Evolutionary conservation across 2,797 vertebrate species (phyloP).

Genomic region (Morelia viridis): DNA sequence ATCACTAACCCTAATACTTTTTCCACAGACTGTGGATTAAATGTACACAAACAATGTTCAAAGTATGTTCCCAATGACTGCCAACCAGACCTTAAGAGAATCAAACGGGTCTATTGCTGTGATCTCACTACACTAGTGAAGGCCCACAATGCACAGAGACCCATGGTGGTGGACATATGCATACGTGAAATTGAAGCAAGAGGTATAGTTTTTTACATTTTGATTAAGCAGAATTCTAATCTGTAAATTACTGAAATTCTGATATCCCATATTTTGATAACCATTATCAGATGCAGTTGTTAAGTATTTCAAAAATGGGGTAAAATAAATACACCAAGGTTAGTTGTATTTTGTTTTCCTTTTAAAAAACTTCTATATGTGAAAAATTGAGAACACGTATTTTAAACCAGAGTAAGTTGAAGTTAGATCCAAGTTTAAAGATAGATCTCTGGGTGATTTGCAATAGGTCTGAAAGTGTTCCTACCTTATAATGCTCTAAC

Average conservation of each 20-base stretch:
- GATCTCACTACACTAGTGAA: constrained; percentile 98
- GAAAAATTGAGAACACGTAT: neutral
- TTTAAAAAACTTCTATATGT: neutral
- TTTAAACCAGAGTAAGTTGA: neutral
- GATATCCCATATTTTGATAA: neutral
- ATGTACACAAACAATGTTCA: constrained; percentile 98
- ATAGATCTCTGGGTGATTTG: neutral
- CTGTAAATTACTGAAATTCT: neutral
- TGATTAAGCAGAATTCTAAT: neutral
- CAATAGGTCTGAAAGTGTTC: neutral
- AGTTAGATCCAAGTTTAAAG: neutral
- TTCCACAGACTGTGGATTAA: constrained; percentile 90
- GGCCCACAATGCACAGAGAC: constrained; percentile 90
- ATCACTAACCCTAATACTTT: constrained; percentile 34
- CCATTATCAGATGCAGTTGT: neutral
- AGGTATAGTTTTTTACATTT: constrained; percentile 76
- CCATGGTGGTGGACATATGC: constrained; percentile 98
- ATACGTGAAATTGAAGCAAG: constrained; percentile 95
- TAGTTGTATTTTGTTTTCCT: neutral
- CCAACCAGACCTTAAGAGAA: constrained; percentile 95
- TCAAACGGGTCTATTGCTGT: constrained; percentile 97
- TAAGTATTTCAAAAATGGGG: accelerated
- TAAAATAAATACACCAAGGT: neutral
- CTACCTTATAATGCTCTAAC: neutral
- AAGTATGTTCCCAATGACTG: constrained; percentile 97